A percentile compares a stretch with the other conserved stretches of the same genome.
phyloP scores from a whole-genome alignment of 2,888 invertebrate species.

The Isoperla grammatica region DNA sequence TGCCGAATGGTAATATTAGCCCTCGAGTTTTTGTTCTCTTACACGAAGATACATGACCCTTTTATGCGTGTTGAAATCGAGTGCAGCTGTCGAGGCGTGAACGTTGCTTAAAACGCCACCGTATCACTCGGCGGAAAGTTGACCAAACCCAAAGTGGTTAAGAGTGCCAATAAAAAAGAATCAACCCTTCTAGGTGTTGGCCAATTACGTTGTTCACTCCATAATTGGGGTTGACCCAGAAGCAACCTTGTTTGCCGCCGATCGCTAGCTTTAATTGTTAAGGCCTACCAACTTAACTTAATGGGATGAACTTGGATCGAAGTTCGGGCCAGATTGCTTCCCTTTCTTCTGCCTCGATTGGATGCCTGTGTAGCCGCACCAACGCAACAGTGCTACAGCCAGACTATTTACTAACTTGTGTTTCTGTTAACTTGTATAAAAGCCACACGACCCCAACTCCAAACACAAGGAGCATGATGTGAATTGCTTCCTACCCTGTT shows the following conservation, averaged over 20 bases:
- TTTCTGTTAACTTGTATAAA: conserved; percentile 17
- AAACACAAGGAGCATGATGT: background rate
- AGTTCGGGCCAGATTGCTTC: conserved; percentile 10
- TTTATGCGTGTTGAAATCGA: background rate
- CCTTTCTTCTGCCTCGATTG: background rate
- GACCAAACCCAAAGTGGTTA: background rate
- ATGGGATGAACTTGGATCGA: conserved; percentile 8
- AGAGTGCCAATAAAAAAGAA: conserved; percentile 3
- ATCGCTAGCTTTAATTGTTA: conserved; percentile 17
- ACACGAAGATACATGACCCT: background rate
- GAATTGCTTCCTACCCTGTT: background rate
- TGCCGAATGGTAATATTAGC: no score
- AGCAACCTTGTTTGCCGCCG: conserved; percentile 17
- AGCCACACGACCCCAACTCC: conserved; percentile 7
- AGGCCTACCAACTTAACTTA: conserved; percentile 7
- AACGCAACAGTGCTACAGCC: background rate
- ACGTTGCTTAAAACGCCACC: no score
- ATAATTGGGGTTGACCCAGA: conserved; percentile 7
- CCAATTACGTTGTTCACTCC: conserved; percentile 8
- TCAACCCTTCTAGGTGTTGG: background rate
- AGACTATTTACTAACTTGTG: conserved; percentile 8
- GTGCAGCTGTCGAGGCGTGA: background rate
- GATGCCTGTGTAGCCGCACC: background rate
- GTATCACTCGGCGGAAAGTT: background rate
- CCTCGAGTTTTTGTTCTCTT: no score